Base-by-base conservation (phyloP, 2,888 invertebrate genomes). In the Harpalus rufipes region DNA sequence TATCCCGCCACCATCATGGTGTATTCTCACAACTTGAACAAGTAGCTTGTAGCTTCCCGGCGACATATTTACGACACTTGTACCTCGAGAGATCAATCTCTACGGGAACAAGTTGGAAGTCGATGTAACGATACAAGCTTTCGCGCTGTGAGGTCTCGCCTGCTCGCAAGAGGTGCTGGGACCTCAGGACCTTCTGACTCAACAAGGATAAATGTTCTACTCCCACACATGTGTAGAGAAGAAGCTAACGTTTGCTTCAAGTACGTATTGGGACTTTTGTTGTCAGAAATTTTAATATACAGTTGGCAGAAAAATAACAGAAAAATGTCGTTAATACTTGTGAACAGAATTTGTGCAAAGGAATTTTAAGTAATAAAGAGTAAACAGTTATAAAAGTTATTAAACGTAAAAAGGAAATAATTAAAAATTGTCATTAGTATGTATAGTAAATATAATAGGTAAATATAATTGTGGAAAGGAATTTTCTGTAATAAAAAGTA, bases 51-150 rank as follows among this genome's bases (percentile, higher is more conserved):
- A 12, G 32, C 3, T 32, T 51, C 44, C 1, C 12, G 44, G 44
- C 44, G 76, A 63, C 63, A 44, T 81, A 6, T 81, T 81, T 81
- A 81, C 63, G 80, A 81, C 80, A 63, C 39, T 81, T 81, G 80
- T 81, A 81, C 18, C 12, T 44, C 21, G 14, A 79, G 59, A 63
- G 80, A 81, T 81, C 80, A 81, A 81, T 81, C 80, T 81, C 63
- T 61, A 81, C 63, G 39, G 41, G 14, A 81, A 81, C 80, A 81
- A 81, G 80, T 80, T 80, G 80, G 41, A 61, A 80, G 21, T 32
- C 59, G 80, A 81, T 81, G 16, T 81, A 63, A 81, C 80, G 80
- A 81, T 81, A 63, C 61, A 63, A 63, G 41, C 12, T 41, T 63
- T 32, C 80, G 63, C 80, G 61, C 80, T 63, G 80, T 81, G 80